Evolutionary conservation across 2,113 vertebrate genomes (phyloP).

Genomic region (Pluvianellus socialis): DNA sequence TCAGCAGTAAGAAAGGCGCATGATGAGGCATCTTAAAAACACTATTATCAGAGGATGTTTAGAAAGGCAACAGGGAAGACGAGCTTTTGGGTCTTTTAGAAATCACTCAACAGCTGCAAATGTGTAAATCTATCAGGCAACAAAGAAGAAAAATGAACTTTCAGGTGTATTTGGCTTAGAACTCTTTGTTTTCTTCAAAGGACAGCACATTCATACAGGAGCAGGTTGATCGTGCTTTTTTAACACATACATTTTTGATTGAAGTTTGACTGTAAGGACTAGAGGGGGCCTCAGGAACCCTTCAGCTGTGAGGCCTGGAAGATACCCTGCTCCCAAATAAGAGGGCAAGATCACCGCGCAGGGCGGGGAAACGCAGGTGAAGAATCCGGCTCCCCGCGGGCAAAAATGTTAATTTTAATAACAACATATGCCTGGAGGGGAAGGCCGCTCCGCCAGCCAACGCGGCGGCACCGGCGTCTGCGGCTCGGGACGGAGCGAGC

Average conservation of each 20-base stretch:
- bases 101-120: neutral
- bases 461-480: fast-evolving
- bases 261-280: fast-evolving
- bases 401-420: no score
- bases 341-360: fast-evolving
- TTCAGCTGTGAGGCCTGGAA: neutral
- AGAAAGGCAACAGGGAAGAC: neutral
- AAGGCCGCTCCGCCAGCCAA: no score
- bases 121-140: neutral
- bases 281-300: no score
- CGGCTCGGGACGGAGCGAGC: fast-evolving
- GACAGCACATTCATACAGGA: neutral
- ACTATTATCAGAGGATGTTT: neutral
- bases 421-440: no score
- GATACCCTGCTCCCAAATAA: neutral
- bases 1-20: neutral
- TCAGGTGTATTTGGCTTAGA: neutral
- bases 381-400: neutral
- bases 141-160: neutral
- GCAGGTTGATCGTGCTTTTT: neutral
- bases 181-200: neutral
- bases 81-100: neutral
- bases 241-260: neutral
- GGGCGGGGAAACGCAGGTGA: fast-evolving
- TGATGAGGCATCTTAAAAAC: neutral